These are phyloP conservation scores for Mastacembelus armatus DNA, from an alignment of 2,797 vertebrate species.

Conservation along the genomic window DNA sequence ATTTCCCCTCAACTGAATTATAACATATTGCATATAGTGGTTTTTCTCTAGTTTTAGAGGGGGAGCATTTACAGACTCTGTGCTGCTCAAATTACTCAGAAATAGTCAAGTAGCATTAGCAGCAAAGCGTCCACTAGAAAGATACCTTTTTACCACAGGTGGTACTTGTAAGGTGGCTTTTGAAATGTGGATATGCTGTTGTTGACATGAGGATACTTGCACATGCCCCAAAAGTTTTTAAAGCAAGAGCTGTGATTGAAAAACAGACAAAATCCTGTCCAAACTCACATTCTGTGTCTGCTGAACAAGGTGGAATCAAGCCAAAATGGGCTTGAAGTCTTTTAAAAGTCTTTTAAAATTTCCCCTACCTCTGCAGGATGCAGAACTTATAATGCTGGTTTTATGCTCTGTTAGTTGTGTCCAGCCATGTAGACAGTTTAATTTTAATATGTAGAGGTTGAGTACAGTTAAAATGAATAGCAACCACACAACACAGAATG, in stretches of 20 bases:
- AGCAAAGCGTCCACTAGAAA: not conserved
- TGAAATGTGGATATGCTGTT: not conserved
- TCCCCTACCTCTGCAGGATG: too few relatives aligned
- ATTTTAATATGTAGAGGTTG: not conserved
- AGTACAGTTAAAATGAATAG: not conserved
- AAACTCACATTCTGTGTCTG: not conserved
- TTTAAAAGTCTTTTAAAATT: too few relatives aligned
- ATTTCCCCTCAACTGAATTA: constrained; percentile 29
- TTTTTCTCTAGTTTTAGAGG: constrained; percentile 13
- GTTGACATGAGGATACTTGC: not conserved
- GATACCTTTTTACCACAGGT: not conserved
- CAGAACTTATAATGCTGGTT: too few relatives aligned
- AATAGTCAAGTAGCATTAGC: not conserved
- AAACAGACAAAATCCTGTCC: not conserved
- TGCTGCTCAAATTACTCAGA: constrained; percentile 8
- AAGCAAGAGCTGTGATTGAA: not conserved
- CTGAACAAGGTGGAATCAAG: too few relatives aligned
- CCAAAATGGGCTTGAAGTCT: too few relatives aligned
- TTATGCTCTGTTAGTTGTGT: too few relatives aligned
- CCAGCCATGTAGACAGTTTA: not conserved
- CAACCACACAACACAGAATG: not conserved
- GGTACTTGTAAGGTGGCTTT: not conserved
- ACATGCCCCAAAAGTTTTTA: not conserved
- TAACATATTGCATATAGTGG: not conserved
- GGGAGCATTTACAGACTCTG: constrained; percentile 1